Percentiles rank a stretch among this genome's conserved stretches.
Conservation (phyloP, 30 jellyfish, hydroid and myxozoan species). For the Turritopsis dohrnii region DNA sequence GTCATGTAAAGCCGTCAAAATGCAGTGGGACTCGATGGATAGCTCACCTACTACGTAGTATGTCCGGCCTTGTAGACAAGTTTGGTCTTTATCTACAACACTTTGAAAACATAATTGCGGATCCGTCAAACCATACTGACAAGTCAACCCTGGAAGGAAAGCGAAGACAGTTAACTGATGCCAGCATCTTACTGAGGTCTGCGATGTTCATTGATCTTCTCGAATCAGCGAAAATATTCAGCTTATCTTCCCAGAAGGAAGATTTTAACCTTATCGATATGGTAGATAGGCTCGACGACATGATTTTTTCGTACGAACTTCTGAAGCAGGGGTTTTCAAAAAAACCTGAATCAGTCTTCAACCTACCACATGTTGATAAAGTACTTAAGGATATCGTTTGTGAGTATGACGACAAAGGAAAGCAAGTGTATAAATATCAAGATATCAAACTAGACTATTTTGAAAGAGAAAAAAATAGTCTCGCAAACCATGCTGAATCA, state of each 20-base stretch:
- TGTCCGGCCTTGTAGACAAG: not conserved
- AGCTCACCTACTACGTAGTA: not conserved
- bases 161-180: not conserved
- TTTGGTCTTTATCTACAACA: not conserved
- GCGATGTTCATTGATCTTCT: not conserved
- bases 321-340: not conserved
- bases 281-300: too few species aligned
- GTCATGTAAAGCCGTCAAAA: not conserved
- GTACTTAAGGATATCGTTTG: not conserved
- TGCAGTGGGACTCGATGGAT: not conserved
- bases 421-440: not conserved
- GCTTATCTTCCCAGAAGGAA: not conserved
- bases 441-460: not conserved
- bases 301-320: not conserved
- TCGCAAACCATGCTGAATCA: not conserved
- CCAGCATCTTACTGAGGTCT: not conserved
- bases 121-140: not conserved
- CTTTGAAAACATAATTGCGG: not conserved
- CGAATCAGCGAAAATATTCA: too few species aligned
- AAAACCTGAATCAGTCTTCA: not conserved
- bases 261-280: not conserved
- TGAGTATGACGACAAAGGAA: not conserved
- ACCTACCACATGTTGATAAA: not conserved
- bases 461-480: not conserved
- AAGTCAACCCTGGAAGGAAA: not conserved